Base-by-base conservation (phyloP, 1,140 invertebrate species). In the Belonocnema kinseyi region DNA sequence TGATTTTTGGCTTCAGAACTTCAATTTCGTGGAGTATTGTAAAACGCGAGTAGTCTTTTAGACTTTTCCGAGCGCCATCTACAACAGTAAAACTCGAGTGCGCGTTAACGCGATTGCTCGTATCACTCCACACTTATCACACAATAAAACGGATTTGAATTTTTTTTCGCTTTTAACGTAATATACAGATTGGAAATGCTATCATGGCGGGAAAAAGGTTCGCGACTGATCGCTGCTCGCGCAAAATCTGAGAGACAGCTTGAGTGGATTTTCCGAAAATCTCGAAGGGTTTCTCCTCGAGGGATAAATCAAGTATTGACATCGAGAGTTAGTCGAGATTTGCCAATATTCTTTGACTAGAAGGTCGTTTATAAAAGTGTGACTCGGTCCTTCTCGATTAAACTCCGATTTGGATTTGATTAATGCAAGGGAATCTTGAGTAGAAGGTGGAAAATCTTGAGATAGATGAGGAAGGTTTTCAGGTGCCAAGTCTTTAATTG, bases 151-250 rank as follows among this genome's bases (percentile, higher is more conserved):
- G 12, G 19, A 12, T 61, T 61, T 12, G 12, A 33, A 40, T 46
- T 21, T 40, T 66, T 13, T 61, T 16, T 12, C 26, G 14, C 12
- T 40, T 61, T 61, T 46, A n/a, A 66, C 61, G 33, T 14, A 66
- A 40, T 66, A 40, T 40, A 66, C 13, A 66, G 16, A n/a, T 14
- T 8, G 12, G 2, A 33, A 66, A 66, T 3, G 33, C 10, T 6
- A 66, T 66, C 61, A 66, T 40, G 61, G 61, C 33, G 61, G 61
- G 16, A 66, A 66, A 40, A 46, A 66, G 4, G 26, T 66, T 66
- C 40, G 33, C 13, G 61, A 33, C 33, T 8, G 16, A 7, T 46
- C 40, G 40, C 40, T 66, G 33, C 4, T 16, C 61, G 16, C 1
- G 12, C 7, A n/a, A 26, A 66, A 0, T 2, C 33, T 66, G n/a